Evolutionary conservation across 1,140 invertebrate genomes (phyloP).

Genomic region (Carposina sasakii): DNA sequence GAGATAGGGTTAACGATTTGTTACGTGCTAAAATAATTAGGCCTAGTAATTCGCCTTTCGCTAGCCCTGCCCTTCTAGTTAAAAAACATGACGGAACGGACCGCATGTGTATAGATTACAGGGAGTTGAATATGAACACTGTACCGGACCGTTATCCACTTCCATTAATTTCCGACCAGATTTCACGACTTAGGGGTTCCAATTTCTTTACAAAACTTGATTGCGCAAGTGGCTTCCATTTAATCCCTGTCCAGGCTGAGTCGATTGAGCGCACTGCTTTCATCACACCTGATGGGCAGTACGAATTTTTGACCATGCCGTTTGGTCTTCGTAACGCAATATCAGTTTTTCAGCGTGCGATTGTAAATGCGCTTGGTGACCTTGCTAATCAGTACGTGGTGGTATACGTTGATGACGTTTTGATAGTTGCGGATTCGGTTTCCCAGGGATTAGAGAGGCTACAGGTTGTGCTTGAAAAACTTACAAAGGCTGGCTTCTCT

Average conservation of each 20-base stretch:
- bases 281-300: conserved; percentile 34
- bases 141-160: background rate
- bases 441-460: no score
- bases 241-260: conserved; percentile 1
- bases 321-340: no score
- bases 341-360: no score
- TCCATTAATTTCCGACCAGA: background rate
- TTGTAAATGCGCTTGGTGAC: no score
- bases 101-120: background rate
- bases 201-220: background rate
- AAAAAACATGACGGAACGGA: conserved; percentile 19
- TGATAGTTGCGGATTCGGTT: no score
- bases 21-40: conserved; percentile 16
- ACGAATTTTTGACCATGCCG: conserved; percentile 6
- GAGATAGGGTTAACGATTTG: conserved; percentile 16
- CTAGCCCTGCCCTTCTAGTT: conserved; percentile 26
- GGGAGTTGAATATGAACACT: background rate
- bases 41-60: conserved; percentile 28
- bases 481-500: no score
- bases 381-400: no score
- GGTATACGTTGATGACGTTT: no score
- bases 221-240: conserved; percentile 3
- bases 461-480: no score
- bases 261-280: conserved; percentile 30
- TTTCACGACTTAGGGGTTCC: background rate